phyloP scores from a whole-genome alignment of 2,113 vertebrate genomes.

The Salvator merianae region DNA sequence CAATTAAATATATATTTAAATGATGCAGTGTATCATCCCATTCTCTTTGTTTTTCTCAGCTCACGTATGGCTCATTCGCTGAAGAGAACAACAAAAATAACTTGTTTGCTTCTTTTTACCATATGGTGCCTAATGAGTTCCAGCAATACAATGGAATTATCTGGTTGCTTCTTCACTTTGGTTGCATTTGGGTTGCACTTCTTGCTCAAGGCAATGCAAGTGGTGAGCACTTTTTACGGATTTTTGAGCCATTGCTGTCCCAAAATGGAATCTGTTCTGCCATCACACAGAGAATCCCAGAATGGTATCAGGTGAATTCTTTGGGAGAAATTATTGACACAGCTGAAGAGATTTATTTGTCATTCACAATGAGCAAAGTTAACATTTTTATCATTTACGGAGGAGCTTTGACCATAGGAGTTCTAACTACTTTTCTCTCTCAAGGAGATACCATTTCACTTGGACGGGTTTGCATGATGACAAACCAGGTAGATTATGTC shows the following conservation, averaged over 20 bases:
- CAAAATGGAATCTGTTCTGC: background rate
- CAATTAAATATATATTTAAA: no score
- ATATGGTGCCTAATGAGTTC: background rate
- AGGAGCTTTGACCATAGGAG: background rate
- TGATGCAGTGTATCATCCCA: no score
- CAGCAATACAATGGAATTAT: background rate
- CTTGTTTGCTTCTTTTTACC: background rate
- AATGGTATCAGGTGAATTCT: background rate
- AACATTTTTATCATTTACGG: background rate
- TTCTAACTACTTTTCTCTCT: background rate
- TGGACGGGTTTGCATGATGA: conserved; percentile 7
- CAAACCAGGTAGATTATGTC: background rate
- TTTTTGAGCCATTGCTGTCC: background rate
- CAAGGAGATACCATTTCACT: background rate
- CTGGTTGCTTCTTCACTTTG: background rate
- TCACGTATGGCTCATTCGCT: background rate
- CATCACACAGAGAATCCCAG: background rate
- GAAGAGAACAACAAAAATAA: background rate
- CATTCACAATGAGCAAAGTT: background rate
- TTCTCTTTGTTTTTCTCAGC: no score
- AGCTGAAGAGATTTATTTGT: rapidly evolving
- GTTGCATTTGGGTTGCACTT: background rate
- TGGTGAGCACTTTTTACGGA: background rate
- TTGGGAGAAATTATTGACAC: rapidly evolving
- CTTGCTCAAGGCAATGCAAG: background rate